Conservation (phyloP, 2,888 invertebrate species). For the Cantharis nigra region DNA sequence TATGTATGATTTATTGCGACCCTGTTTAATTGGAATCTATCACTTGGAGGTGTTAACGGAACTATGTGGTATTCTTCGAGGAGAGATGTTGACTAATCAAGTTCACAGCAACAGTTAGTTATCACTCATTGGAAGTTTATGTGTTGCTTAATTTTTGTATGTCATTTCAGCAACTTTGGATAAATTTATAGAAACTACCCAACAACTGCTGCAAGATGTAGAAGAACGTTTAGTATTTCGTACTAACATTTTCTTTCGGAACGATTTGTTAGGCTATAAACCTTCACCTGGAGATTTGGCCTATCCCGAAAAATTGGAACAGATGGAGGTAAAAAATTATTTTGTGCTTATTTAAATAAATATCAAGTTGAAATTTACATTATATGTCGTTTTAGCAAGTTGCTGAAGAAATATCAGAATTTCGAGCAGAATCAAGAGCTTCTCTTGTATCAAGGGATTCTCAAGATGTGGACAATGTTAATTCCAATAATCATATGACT, state of each 20-base stretch:
- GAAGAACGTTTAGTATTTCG: conserved; percentile 96
- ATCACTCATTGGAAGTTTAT: conserved; percentile 3
- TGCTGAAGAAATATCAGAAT: conserved; percentile 48
- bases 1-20: conserved; percentile 89
- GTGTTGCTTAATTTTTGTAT: background rate
- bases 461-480: conserved; percentile 73
- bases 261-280: conserved; percentile 85
- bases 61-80: conserved; percentile 88
- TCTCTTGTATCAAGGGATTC: conserved; percentile 73
- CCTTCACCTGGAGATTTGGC: conserved; percentile 95
- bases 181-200: conserved; percentile 75
- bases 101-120: conserved; percentile 72
- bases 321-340: conserved; percentile 82
- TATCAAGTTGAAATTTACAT: background rate
- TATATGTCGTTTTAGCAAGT: conserved; percentile 40
- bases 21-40: conserved; percentile 93
- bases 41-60: conserved; percentile 97
- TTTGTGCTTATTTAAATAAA: background rate
- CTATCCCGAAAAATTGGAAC: conserved; percentile 95
- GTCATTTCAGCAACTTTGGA: conserved; percentile 38
- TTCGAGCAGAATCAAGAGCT: conserved; percentile 69
- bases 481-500: conserved; percentile 49
- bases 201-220: conserved; percentile 88
- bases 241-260: conserved; percentile 89
- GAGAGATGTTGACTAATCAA: conserved; percentile 91